Percentiles rank a stretch among this genome's conserved stretches.
Conservation (phyloP, 2,797 vertebrate genomes). For the Pangasius sanitwongsei region DNA sequence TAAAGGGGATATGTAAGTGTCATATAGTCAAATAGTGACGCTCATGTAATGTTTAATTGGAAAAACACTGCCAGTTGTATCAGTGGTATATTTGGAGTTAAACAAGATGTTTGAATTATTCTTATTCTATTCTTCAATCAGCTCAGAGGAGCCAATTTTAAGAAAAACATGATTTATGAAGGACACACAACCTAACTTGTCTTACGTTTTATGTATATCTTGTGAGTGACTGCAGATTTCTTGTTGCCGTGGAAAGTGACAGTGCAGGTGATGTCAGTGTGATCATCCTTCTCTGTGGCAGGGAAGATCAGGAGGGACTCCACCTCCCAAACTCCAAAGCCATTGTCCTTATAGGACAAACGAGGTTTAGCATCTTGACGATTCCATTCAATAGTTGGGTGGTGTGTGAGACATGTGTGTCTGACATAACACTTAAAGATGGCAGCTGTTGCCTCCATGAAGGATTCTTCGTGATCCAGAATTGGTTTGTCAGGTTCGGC, state of each 20-base stretch:
- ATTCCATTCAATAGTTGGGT: slow-evolving; percentile 65
- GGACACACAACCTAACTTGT: not conserved
- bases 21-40: not conserved
- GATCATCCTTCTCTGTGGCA: slow-evolving; percentile 58
- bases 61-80: not conserved
- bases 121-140: not conserved
- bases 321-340: slow-evolving; percentile 57
- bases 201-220: slow-evolving; percentile 68
- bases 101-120: not conserved
- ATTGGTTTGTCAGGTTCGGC: slow-evolving; percentile 16
- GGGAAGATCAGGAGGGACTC: slow-evolving; percentile 61
- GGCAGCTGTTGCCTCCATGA: not conserved
- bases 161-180: not conserved
- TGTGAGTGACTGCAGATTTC: not conserved
- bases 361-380: rapidly evolving
- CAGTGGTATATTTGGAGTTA: not conserved
- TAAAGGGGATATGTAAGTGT: not conserved
- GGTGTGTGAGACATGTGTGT: slow-evolving; percentile 64
- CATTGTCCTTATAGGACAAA: slow-evolving; percentile 30
- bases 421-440: slow-evolving; percentile 59
- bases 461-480: not conserved
- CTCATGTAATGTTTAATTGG: not conserved
- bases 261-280: slow-evolving; percentile 59
- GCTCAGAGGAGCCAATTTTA: not conserved
- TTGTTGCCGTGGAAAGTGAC: not conserved